Evolutionary conservation across 2,797 vertebrate species (phyloP).

Genomic region (Fistularia commersonii): DNA sequence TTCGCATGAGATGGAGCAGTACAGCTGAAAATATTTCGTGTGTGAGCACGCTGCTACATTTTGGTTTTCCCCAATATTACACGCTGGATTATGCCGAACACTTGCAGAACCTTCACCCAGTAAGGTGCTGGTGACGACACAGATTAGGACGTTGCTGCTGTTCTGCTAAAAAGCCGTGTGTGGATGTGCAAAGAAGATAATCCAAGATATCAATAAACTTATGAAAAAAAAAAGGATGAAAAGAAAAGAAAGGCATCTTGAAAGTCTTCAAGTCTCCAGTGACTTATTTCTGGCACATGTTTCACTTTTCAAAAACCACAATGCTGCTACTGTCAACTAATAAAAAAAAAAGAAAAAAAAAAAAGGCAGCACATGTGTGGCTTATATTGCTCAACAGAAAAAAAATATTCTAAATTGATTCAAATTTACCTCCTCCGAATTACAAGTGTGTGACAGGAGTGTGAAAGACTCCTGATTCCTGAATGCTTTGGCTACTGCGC

Average conservation of each 20-base stretch:
- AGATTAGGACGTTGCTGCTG: not conserved
- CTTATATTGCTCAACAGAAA: constrained; percentile 42
- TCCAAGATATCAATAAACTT: constrained; percentile 4
- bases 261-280: constrained; percentile 35
- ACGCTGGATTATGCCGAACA: too few relatives aligned
- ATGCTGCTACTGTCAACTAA: constrained; percentile 19
- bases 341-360: too few relatives aligned
- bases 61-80: too few relatives aligned
- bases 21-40: not conserved
- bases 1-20: not conserved
- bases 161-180: not conserved
- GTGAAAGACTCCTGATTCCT: constrained; percentile 22
- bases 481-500: not conserved
- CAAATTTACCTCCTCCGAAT: constrained; percentile 16
- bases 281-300: constrained; percentile 54
- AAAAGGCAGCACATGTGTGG: constrained; percentile 59
- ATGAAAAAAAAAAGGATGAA: too few relatives aligned
- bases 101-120: too few relatives aligned
- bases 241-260: constrained; percentile 40
- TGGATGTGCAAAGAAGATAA: not conserved
- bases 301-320: constrained; percentile 27
- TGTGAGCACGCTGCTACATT: too few relatives aligned
- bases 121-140: too few relatives aligned
- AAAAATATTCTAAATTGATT: constrained; percentile 25
- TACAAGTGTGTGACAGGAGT: constrained; percentile 13